Evolutionary conservation across 2,113 vertebrate genomes (phyloP).

Genomic region (Cinclus cinclus): DNA sequence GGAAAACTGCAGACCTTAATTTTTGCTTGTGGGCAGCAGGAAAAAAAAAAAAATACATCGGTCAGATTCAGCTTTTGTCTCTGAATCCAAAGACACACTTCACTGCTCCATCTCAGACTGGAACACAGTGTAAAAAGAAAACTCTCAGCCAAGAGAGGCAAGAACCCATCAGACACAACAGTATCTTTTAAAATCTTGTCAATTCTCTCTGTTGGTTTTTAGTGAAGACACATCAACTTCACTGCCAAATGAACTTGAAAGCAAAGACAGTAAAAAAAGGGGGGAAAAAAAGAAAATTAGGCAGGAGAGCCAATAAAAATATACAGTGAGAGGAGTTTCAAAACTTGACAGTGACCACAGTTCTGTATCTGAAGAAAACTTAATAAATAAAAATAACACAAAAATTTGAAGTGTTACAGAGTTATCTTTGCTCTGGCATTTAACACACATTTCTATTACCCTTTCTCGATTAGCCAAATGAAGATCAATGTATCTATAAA

Average conservation of each 20-base stretch:
- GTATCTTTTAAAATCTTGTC: neutral
- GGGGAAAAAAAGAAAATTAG: neutral
- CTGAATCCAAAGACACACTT: conserved; percentile 1
- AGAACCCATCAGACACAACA: conserved; percentile 18
- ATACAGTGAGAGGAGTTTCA: neutral
- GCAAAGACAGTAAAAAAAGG: neutral
- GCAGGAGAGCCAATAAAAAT: neutral
- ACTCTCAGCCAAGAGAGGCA: conserved; percentile 1
- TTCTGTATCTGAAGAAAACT: neutral
- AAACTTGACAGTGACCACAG: neutral
- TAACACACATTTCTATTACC: conserved; percentile 55
- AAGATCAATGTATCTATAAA: conserved; percentile 74
- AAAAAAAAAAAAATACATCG: neutral
- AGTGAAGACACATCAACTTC: neutral
- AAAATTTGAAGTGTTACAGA: neutral
- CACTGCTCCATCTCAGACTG: neutral
- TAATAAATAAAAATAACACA: conserved; percentile 16
- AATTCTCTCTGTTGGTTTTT: neutral
- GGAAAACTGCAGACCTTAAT: neutral
- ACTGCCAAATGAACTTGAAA: conserved; percentile 7
- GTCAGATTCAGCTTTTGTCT: neutral
- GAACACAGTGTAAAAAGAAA: neutral
- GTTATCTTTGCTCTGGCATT: conserved; percentile 42
- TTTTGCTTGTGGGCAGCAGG: neutral
- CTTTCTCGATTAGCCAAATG: conserved; percentile 66